Conservation (phyloP, 2,797 vertebrate species). For the Hipposideros larvatus region DNA sequence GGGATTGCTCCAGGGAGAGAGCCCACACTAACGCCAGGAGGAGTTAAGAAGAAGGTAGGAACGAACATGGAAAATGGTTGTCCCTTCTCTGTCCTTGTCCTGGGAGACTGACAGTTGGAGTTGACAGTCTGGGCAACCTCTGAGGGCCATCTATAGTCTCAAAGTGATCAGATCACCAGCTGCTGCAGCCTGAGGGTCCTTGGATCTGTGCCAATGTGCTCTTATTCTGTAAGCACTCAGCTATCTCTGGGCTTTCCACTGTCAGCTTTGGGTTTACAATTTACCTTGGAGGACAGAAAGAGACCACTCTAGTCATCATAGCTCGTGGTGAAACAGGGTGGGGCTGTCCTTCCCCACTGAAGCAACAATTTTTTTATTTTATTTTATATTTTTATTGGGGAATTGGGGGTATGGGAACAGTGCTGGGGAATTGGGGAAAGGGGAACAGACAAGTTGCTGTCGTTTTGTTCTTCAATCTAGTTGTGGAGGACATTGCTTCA, state of each 20-base stretch:
- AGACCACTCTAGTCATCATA: neutral
- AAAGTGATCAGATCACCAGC: neutral
- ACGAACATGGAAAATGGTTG: neutral
- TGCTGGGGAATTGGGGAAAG: no score
- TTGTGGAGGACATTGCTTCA: no score
- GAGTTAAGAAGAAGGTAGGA: neutral
- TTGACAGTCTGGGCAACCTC: neutral
- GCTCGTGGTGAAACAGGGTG: neutral
- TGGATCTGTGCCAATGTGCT: neutral
- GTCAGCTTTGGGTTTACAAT: neutral
- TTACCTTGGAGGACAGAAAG: neutral
- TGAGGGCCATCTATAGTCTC: neutral
- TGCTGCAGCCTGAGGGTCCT: neutral
- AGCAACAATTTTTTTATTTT: neutral
- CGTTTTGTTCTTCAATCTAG: no score
- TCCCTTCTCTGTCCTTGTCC: neutral
- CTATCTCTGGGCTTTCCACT: neutral
- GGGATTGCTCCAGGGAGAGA: neutral
- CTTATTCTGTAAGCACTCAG: neutral
- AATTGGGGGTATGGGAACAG: no score
- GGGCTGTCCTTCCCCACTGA: neutral
- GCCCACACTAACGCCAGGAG: neutral
- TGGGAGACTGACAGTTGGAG: neutral
- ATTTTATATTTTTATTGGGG: no score
- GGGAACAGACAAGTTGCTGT: no score